Evolutionary conservation across 1,140 invertebrate species (phyloP).

Genomic region (Lasioglossum baleicum): DNA sequence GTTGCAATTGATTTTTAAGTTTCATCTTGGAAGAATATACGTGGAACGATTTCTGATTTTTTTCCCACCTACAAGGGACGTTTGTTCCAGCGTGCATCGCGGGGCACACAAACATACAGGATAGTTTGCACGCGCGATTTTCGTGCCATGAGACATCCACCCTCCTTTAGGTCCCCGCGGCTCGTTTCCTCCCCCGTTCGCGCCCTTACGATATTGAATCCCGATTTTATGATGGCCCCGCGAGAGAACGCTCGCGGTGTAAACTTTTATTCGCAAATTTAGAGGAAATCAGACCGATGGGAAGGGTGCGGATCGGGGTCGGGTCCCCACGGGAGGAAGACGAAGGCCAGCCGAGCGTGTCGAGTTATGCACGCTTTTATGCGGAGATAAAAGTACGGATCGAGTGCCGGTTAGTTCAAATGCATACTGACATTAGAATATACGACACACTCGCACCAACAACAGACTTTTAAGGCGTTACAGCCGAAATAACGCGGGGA

Average conservation of each 20-base stretch:
- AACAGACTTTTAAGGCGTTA: not conserved
- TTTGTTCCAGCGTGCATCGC: too few species aligned
- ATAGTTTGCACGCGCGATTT: not conserved
- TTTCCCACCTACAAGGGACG: too few species aligned
- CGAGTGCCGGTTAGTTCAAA: constrained; percentile 40
- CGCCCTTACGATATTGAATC: constrained; percentile 68
- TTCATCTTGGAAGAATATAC: too few species aligned
- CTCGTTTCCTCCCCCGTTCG: not conserved
- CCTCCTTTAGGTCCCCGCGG: not conserved
- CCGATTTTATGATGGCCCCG: constrained; percentile 70
- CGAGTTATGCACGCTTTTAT: constrained; percentile 40
- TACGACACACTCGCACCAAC: not conserved
- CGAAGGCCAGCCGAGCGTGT: constrained; percentile 42
- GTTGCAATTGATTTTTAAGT: too few species aligned
- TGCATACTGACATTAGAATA: constrained; percentile 24
- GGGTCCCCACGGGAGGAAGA: constrained; percentile 7
- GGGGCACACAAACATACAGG: not conserved
- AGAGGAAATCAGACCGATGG: constrained; percentile 66
- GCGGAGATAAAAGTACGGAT: constrained; percentile 56
- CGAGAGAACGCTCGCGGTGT: constrained; percentile 58
- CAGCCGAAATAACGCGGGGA: not conserved
- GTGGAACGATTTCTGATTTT: too few species aligned
- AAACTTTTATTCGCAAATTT: constrained; percentile 73
- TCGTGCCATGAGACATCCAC: not conserved
- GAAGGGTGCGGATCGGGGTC: constrained; percentile 18